These are phyloP conservation scores for Metopolophium dirhodum DNA, from an alignment of 1,140 invertebrate genomes.

Conservation along the genomic window DNA sequence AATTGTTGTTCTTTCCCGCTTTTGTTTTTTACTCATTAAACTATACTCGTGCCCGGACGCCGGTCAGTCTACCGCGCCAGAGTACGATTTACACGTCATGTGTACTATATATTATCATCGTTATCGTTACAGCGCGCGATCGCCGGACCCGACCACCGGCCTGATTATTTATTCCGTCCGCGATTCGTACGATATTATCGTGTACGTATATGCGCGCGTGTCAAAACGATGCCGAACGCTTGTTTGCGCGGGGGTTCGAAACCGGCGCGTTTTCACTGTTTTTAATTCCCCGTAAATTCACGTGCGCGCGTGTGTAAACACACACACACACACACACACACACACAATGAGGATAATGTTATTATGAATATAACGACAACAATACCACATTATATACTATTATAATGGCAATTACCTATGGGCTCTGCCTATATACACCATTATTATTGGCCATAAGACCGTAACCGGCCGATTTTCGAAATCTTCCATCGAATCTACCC, in stretches of 20 bases:
- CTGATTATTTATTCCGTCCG: conserved; percentile 4
- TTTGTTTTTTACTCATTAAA: conserved; percentile 45
- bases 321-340: background rate
- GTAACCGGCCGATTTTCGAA: background rate
- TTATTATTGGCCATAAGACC: background rate
- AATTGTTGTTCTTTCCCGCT: background rate
- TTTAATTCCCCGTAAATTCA: background rate
- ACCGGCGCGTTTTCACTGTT: background rate
- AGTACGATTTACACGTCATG: background rate
- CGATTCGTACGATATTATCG: background rate
- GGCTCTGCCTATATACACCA: background rate
- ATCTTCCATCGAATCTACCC: background rate
- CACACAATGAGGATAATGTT: background rate
- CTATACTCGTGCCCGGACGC: background rate
- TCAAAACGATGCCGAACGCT: conserved; percentile 34
- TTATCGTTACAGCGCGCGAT: background rate
- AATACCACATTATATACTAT: background rate
- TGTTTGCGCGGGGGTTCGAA: background rate
- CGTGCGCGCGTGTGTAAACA: background rate
- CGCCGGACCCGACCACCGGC: background rate
- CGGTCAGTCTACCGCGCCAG: background rate
- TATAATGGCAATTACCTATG: background rate
- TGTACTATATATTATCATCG: background rate
- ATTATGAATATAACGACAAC: background rate
- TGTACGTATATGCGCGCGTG: background rate